Evolutionary conservation across 1,140 invertebrate genomes (phyloP).

Genomic region (Rhynchophorus ferrugineus): DNA sequence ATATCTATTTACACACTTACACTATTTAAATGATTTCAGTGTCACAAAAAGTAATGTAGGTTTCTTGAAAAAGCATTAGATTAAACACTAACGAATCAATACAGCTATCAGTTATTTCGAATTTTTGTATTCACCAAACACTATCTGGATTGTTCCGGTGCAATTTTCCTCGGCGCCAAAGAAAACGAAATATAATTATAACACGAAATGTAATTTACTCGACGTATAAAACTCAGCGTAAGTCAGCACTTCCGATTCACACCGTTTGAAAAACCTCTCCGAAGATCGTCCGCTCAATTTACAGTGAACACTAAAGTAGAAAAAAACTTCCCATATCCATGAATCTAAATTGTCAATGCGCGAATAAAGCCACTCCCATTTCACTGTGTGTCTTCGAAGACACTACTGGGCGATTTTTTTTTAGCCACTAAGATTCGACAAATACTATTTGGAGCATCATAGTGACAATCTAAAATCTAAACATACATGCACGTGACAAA

Average conservation of each 20-base stretch:
- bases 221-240: background rate
- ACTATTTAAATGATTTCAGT: slow-evolving; percentile 14
- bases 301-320: slow-evolving; percentile 15
- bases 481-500: slow-evolving; percentile 19
- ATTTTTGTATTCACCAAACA: slow-evolving; percentile 7
- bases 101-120: background rate
- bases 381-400: slow-evolving; percentile 7
- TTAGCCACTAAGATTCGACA: slow-evolving; percentile 8
- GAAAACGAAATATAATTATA: background rate
- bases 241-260: slow-evolving; percentile 10
- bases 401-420: slow-evolving; percentile 1
- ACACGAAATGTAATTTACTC: background rate
- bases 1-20: no score
- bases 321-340: slow-evolving; percentile 17
- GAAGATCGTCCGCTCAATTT: slow-evolving; percentile 12
- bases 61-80: slow-evolving; percentile 16
- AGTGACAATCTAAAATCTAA: slow-evolving; percentile 16
- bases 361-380: slow-evolving; percentile 23
- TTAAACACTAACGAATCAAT: slow-evolving; percentile 12
- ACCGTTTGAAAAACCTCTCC: slow-evolving; percentile 9
- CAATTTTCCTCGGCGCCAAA: background rate
- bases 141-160: background rate
- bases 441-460: slow-evolving; percentile 10
- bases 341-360: slow-evolving; percentile 18
- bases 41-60: slow-evolving; percentile 2